A percentile compares a stretch with the other conserved stretches of the same genome.
Conservation (phyloP, 2,797 vertebrate genomes). For the Gobionotothen gibberifrons region DNA sequence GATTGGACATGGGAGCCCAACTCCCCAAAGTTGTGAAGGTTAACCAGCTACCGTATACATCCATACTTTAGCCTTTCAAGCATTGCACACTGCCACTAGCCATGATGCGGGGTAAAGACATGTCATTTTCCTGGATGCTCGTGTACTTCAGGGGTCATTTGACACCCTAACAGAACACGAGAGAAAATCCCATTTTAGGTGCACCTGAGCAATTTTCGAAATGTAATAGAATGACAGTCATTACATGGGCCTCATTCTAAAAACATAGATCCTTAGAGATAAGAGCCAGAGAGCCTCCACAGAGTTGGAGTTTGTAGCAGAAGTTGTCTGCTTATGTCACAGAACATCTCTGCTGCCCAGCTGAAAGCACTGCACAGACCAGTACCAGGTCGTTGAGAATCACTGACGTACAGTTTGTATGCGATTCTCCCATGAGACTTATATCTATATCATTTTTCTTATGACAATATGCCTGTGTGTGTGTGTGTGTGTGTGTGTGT, state of each 20-base stretch:
- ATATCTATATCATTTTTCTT: constrained; percentile 43
- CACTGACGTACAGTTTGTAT: constrained; percentile 29
- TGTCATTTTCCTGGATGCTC: constrained; percentile 56
- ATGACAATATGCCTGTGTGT: constrained; percentile 22
- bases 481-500: constrained; percentile 14
- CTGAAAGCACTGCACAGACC: constrained; percentile 18
- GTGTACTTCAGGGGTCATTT: constrained; percentile 39
- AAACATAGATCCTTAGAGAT: constrained; percentile 27
- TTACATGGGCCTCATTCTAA: not conserved
- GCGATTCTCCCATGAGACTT: constrained; percentile 27
- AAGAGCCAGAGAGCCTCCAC: constrained; percentile 8
- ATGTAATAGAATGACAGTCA: constrained; percentile 10
- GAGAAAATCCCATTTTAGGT: constrained; percentile 48
- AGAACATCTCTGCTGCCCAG: constrained; percentile 7
- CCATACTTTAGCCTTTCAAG: constrained; percentile 58
- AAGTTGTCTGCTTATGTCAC: constrained; percentile 14
- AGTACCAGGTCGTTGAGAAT: constrained; percentile 21
- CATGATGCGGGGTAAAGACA: constrained; percentile 37
- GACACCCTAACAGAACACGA: constrained; percentile 39
- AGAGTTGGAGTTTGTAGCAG: not conserved
- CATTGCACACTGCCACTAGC: constrained; percentile 3
- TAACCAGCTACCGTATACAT: constrained; percentile 66
- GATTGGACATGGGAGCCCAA: constrained; percentile 71
- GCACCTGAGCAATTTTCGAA: constrained; percentile 39
- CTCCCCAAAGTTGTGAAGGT: constrained; percentile 77